A percentile compares a stretch with the other conserved stretches of the same genome.
Evolutionary conservation across 2,113 vertebrate species (phyloP).

Genomic region (Notechis scutatus): DNA sequence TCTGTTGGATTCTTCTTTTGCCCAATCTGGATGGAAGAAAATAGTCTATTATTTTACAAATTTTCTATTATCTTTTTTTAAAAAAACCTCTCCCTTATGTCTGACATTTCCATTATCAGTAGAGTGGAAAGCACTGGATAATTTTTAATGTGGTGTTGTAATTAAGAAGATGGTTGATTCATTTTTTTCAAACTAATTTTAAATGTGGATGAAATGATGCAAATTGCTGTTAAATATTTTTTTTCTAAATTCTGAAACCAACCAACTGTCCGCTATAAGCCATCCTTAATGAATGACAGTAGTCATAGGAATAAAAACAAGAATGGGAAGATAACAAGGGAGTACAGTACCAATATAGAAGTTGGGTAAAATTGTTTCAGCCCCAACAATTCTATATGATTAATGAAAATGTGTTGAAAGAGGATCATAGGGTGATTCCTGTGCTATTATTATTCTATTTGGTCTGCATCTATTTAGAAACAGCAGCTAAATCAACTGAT

Average conservation of each 20-base stretch:
- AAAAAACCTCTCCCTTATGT: background rate
- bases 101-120: background rate
- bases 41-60: background rate
- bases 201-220: background rate
- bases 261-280: constrained; percentile 10
- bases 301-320: background rate
- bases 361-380: background rate
- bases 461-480: background rate
- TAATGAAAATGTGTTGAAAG: constrained; percentile 10
- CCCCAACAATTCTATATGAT: background rate
- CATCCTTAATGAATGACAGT: background rate
- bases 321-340: background rate
- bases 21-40: background rate
- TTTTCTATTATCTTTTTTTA: constrained; percentile 2
- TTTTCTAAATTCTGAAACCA: background rate
- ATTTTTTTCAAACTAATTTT: background rate
- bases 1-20: background rate
- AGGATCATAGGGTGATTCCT: background rate
- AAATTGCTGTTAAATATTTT: background rate
- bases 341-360: background rate
- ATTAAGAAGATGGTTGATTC: background rate
- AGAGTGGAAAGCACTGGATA: background rate
- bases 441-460: background rate
- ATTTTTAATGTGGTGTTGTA: background rate
- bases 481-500: background rate